Base-by-base conservation (phyloP, 1,140 invertebrate species). In the Globodera rostochiensis region DNA sequence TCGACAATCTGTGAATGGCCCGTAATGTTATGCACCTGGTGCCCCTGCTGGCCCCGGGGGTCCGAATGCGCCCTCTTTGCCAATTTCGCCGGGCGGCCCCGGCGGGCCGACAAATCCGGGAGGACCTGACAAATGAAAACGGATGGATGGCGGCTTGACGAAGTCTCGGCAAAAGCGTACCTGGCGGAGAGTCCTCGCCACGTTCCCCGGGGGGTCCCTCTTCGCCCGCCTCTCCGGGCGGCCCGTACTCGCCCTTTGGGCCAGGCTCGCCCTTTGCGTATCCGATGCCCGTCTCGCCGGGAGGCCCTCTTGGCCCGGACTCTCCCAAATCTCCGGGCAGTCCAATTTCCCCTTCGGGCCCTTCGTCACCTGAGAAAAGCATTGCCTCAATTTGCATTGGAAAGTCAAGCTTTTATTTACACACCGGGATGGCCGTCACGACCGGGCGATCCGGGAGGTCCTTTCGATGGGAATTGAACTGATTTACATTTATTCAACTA, bases 181-280 rank as follows among this genome's bases (percentile, higher is more conserved):
- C 81, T 9, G 82, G 83, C 11, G 83, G 66, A 5, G 83, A 76
- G 80, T 84, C 83, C 76, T 84, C 83, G 13, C 83, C 83, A 11
- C 83, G 81, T 25, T 84, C 84, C 46, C 83, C 83, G 15, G 83
- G 83, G 6, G 49, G 74, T 47, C 83, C 83, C 79, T 84, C 83
- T 19, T 84, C 83, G 45, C 83, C 83, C 36, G 46, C 60, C 13
- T 50, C 45, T 19, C 83, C 83, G 25, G 84, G 66, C 21, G 70
- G 47, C 21, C 83, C 83, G 36, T 77, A 25, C 50, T 84, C 84
- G 9, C 83, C 83, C 69, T 84, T 84, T 45, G 83, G 79, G 21
- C 83, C 83, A n/a, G 83, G 83, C 19, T 79, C 36, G 45, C 83
- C 83, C 49, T 80, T 84, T 53, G 83, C 75, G 64, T 80, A 84